Conservation (phyloP, 2,888 invertebrate species). For the Tuta absoluta region DNA sequence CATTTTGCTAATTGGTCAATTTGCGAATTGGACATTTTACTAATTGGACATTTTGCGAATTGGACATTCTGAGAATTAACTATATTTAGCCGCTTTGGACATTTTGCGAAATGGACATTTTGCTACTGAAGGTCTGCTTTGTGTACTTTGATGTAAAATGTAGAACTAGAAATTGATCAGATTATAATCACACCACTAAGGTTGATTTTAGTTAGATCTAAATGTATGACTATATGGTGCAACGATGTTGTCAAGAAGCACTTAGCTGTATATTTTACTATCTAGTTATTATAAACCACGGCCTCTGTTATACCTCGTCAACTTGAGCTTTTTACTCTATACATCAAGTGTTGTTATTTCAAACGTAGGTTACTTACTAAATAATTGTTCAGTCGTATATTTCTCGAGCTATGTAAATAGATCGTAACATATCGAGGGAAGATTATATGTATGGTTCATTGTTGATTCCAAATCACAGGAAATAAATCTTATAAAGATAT, state of each 20-base stretch:
- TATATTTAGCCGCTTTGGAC: too few relatives aligned
- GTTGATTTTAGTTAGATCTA: neutral
- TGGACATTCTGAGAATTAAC: too few relatives aligned
- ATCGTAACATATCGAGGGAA: constrained; percentile 25
- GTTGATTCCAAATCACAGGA: constrained; percentile 26
- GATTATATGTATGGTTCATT: constrained; percentile 29
- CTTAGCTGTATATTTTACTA: neutral
- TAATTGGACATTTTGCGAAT: too few relatives aligned
- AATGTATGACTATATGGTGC: neutral
- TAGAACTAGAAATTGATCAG: too few relatives aligned
- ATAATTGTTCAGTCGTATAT: constrained; percentile 23
- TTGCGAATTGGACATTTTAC: too few relatives aligned
- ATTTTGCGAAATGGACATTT: too few relatives aligned
- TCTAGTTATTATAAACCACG: constrained; percentile 11
- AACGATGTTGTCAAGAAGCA: constrained; percentile 2
- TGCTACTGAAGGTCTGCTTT: too few relatives aligned
- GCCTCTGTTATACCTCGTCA: neutral
- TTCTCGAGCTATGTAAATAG: constrained; percentile 21
- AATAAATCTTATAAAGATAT: constrained; percentile 23
- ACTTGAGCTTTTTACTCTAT: neutral
- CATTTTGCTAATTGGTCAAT: too few relatives aligned
- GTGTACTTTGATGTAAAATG: too few relatives aligned
- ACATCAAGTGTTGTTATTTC: constrained; percentile 13
- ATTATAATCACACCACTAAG: neutral
- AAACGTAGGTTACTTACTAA: constrained; percentile 13